phyloP scores from a whole-genome alignment of 2,888 invertebrate species.

The Ypsolopha sequella region DNA sequence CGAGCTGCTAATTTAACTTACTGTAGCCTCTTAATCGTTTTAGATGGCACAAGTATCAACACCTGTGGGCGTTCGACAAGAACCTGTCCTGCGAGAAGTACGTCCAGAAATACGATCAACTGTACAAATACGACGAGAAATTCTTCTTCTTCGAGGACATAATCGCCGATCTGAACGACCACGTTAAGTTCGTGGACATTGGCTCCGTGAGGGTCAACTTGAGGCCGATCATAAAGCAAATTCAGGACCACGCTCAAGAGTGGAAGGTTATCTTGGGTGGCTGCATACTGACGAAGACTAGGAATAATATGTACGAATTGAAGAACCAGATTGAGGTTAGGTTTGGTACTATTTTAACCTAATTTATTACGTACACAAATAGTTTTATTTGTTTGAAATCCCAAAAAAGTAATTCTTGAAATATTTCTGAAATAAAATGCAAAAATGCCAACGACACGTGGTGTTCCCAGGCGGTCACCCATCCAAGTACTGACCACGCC shows the following conservation, averaged over 20 bases:
- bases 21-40: constrained; percentile 8
- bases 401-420: no score
- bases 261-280: constrained; percentile 84
- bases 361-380: background rate
- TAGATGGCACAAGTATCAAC: constrained; percentile 81
- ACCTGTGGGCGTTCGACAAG: constrained; percentile 84
- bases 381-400: background rate
- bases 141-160: constrained; percentile 87
- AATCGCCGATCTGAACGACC: constrained; percentile 73
- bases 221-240: constrained; percentile 73
- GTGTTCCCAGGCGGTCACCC: constrained; percentile 22
- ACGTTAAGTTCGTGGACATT: constrained; percentile 73
- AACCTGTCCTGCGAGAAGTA: constrained; percentile 82
- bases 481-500: constrained; percentile 21
- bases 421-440: no score
- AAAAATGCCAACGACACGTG: constrained; percentile 19
- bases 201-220: constrained; percentile 82
- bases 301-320: constrained; percentile 76
- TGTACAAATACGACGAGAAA: constrained; percentile 81
- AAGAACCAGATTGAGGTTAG: constrained; percentile 78
- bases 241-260: constrained; percentile 78
- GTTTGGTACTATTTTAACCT: constrained; percentile 9
- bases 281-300: constrained; percentile 76
- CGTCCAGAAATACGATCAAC: constrained; percentile 69
- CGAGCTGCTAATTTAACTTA: no score